Conservation (phyloP, 2,888 invertebrate genomes). For the Lithophane socia region DNA sequence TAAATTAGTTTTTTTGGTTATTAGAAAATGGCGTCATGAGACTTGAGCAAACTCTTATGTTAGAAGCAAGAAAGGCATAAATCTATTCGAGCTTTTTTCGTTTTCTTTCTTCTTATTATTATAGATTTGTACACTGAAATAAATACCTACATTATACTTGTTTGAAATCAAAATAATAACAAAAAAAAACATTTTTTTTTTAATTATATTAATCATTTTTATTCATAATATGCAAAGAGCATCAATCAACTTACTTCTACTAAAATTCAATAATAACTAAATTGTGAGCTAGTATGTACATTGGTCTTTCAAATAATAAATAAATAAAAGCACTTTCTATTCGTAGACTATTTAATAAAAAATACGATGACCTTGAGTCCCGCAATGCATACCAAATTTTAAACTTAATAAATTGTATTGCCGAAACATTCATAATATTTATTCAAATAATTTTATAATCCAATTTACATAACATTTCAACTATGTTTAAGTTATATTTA, state of each 20-base stretch:
- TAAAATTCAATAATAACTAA: neutral
- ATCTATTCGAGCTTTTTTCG: too few relatives aligned
- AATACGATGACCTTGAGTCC: neutral
- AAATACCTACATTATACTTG: neutral
- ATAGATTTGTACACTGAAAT: neutral
- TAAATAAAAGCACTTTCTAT: conserved; percentile 30
- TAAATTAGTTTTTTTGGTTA: neutral
- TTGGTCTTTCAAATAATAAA: neutral
- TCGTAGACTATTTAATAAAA: conserved; percentile 1
- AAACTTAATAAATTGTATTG: conserved; percentile 15
- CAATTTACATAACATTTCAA: conserved; percentile 31
- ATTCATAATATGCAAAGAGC: neutral
- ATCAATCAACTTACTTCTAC: neutral
- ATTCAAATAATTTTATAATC: conserved; percentile 15
- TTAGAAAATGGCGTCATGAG: neutral
- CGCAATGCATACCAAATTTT: conserved; percentile 18
- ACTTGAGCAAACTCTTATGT: neutral
- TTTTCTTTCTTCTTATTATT: neutral
- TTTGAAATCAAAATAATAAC: neutral
- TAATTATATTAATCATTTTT: too few relatives aligned
- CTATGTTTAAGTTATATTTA: neutral
- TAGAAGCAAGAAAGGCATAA: neutral
- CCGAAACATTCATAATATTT: conserved; percentile 18
- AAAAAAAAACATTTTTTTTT: too few relatives aligned
- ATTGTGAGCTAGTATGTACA: neutral